Percentiles rank a stretch among this genome's conserved stretches.
Conservation (phyloP, 30 jellyfish, hydroid and myxozoan genomes). For the Rhopilema esculentum region DNA sequence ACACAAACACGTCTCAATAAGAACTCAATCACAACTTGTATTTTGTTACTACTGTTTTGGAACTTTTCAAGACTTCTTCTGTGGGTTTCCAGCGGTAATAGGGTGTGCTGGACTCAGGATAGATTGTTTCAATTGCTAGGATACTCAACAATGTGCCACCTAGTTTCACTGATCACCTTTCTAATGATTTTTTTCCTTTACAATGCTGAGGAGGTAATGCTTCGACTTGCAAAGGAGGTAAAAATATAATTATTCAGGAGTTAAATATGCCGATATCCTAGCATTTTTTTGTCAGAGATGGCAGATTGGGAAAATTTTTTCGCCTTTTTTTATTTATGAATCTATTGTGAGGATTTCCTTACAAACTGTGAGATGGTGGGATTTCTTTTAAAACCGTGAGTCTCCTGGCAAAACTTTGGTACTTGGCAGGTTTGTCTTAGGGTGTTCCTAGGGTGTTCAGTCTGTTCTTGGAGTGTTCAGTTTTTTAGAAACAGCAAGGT, state of each 20-base stretch:
- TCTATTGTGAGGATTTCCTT: constrained; percentile 9
- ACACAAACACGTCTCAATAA: background rate
- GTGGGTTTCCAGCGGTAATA: background rate
- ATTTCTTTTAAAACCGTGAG: constrained; percentile 11
- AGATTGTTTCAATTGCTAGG: too few species aligned
- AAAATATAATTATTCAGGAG: too few species aligned
- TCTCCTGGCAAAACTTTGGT: background rate
- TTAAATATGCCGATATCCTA: constrained; percentile 1
- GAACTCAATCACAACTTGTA: background rate
- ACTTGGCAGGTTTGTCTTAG: constrained; percentile 7
- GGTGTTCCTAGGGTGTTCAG: too few species aligned
- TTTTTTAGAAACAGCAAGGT: too few species aligned
- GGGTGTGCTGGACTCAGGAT: background rate
- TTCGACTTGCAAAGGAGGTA: too few species aligned
- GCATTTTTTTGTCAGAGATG: background rate
- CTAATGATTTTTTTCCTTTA: too few species aligned
- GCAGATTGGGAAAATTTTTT: constrained; percentile 3
- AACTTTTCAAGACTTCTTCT: too few species aligned
- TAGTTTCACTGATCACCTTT: too few species aligned
- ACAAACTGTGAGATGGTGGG: background rate
- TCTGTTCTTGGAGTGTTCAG: too few species aligned
- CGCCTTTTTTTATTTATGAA: background rate
- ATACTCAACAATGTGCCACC: too few species aligned
- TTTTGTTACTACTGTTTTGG: background rate
- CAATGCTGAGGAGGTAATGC: too few species aligned